Percentiles rank a stretch among this genome's conserved stretches.
Evolutionary conservation across 2,113 vertebrate species (phyloP).

Genomic region (Thamnophis sirtalis): DNA sequence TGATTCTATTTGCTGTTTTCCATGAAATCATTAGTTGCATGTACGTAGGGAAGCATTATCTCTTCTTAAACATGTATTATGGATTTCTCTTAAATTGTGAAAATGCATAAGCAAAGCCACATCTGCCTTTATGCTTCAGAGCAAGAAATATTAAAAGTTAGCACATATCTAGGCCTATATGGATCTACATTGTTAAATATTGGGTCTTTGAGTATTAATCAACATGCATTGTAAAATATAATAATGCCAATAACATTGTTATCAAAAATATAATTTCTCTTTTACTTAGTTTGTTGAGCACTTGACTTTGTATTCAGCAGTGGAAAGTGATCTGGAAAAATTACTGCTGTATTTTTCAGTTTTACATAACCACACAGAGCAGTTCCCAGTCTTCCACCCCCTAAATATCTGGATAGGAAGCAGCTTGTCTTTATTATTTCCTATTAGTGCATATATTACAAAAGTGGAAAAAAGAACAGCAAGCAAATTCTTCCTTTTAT

Average conservation of each 20-base stretch:
- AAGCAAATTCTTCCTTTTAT: neutral
- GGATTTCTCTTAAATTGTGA: neutral
- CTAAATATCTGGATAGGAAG: neutral
- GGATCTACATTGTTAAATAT: constrained; percentile 4
- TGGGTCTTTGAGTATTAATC: constrained; percentile 1
- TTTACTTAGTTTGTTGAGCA: neutral
- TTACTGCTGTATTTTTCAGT: neutral
- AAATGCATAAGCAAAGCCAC: neutral
- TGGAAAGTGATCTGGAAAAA: neutral
- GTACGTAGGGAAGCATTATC: neutral
- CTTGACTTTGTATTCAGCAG: neutral
- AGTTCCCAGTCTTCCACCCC: neutral
- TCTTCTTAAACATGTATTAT: neutral
- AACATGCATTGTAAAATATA: constrained; percentile 10
- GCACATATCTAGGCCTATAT: neutral
- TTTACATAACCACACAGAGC: neutral
- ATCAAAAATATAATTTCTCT: neutral
- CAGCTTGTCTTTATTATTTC: neutral
- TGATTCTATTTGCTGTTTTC: neutral
- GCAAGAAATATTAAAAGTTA: neutral
- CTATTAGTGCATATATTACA: neutral
- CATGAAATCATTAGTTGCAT: neutral
- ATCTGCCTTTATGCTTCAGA: neutral
- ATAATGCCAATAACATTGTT: constrained; percentile 8
- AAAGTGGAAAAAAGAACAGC: neutral